phyloP scores from a whole-genome alignment of 2,113 vertebrate species.

The Petrocephalus microphthalmus region DNA sequence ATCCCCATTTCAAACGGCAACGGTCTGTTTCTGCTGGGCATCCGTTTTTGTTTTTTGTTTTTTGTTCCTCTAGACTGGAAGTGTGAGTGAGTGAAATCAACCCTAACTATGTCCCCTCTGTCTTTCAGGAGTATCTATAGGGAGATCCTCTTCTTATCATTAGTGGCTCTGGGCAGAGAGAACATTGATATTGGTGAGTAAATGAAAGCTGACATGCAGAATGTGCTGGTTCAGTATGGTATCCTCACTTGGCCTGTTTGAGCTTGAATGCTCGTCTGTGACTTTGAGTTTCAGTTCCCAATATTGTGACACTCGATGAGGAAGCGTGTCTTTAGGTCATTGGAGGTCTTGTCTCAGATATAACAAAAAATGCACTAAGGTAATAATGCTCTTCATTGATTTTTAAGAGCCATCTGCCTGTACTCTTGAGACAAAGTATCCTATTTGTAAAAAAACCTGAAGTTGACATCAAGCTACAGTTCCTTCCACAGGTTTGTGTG shows the following conservation, averaged over 20 bases:
- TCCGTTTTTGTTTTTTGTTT: background rate
- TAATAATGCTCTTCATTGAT: background rate
- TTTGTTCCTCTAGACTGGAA: background rate
- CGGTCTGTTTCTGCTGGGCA: conserved; percentile 57
- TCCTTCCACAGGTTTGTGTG: background rate
- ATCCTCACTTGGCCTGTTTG: background rate
- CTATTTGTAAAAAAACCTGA: background rate
- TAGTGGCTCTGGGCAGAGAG: conserved; percentile 89
- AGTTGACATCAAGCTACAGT: background rate
- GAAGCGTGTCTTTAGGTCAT: background rate
- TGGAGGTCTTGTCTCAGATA: background rate
- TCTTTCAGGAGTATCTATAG: conserved; percentile 84
- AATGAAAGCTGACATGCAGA: background rate
- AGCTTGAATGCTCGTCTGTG: background rate
- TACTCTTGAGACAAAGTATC: background rate
- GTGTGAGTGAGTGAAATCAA: background rate
- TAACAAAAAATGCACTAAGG: background rate
- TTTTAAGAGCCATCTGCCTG: background rate
- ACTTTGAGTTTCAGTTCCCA: background rate
- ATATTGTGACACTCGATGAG: background rate
- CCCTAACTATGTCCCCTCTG: background rate
- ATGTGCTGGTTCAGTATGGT: background rate
- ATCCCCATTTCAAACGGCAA: conserved; percentile 71
- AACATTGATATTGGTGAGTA: conserved; percentile 94
- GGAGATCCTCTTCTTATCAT: conserved; percentile 88